A percentile compares a stretch with the other conserved stretches of the same genome.
Conservation (phyloP, 2,113 vertebrate genomes). For the Periophthalmodon schlosseri region DNA sequence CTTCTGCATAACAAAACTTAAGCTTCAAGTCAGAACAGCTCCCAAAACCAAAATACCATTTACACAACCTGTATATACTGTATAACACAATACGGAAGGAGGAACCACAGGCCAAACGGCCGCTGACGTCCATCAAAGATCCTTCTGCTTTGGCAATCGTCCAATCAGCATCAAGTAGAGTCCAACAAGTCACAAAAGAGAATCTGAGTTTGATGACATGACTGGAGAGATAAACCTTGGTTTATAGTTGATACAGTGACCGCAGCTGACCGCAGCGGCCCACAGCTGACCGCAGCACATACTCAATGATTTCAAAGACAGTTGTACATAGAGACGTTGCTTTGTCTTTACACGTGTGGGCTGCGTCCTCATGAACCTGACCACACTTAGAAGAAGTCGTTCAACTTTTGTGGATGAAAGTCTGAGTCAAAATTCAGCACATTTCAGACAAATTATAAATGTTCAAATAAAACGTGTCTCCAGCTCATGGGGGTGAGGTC, state of each 20-base stretch:
- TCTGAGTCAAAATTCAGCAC: neutral
- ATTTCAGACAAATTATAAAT: neutral
- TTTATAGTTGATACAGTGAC: neutral
- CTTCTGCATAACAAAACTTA: neutral
- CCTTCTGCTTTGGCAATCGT: neutral
- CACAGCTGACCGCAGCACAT: neutral
- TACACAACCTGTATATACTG: no score
- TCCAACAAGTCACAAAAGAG: neutral
- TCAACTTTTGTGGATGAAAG: neutral
- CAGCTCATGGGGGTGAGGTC: neutral
- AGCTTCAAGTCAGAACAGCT: constrained; percentile 19
- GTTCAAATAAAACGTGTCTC: neutral
- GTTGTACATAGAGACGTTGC: neutral
- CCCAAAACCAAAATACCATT: constrained; percentile 5
- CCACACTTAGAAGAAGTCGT: neutral
- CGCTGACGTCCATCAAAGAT: no score
- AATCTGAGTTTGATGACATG: neutral
- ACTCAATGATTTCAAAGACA: neutral
- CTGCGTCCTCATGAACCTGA: neutral
- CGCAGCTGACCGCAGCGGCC: neutral
- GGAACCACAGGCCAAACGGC: neutral
- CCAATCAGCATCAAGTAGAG: neutral
- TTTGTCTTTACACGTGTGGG: no score
- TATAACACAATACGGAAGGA: neutral
- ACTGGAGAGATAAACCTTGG: neutral